Evolutionary conservation across 2,888 invertebrate genomes (phyloP).

Genomic region (Notodonta ziczac): DNA sequence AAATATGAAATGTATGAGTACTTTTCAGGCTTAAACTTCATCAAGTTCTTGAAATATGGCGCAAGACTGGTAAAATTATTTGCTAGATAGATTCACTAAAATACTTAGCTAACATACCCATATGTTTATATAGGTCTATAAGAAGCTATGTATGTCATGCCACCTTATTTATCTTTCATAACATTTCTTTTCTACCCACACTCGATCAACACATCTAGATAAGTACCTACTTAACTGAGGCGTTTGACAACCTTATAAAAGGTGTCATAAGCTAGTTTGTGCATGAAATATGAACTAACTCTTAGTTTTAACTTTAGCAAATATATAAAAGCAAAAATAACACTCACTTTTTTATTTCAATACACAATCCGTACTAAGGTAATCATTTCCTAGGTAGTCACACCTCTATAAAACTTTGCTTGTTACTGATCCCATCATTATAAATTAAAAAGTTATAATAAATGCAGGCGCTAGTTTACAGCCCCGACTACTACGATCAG

Average conservation of each 20-base stretch:
- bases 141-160: background rate
- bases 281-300: background rate
- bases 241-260: background rate
- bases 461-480: constrained; percentile 23
- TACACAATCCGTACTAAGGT: no score
- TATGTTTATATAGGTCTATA: background rate
- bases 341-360: no score
- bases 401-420: background rate
- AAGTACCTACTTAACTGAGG: background rate
- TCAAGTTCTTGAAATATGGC: no score
- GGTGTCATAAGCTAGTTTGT: background rate
- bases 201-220: no score
- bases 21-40: no score
- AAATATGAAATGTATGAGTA: no score
- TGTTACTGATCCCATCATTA: background rate
- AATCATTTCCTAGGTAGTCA: no score
- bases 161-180: background rate
- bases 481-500: constrained; percentile 24
- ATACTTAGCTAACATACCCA: no score
- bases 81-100: no score
- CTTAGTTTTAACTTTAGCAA: no score
- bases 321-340: no score
- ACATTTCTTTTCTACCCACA: background rate
- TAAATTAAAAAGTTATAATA: constrained; percentile 19
- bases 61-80: no score